Evolutionary conservation across 2,888 invertebrate species (phyloP).

Genomic region (Lordiphosa fenestrarum): DNA sequence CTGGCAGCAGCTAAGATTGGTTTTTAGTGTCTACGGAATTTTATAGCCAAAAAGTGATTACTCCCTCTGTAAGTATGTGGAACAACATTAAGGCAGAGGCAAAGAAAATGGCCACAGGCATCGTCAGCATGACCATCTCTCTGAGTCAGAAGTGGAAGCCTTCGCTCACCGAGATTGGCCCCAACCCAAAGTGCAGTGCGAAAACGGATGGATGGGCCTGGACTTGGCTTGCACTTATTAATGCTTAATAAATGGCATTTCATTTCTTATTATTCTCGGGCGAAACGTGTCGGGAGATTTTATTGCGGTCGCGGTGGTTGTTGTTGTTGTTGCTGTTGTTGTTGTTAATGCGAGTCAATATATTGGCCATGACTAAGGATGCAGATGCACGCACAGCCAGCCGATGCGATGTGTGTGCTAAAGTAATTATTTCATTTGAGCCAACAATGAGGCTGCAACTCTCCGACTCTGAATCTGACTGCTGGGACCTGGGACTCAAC

Average conservation of each 20-base stretch:
- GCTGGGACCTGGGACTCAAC: slow-evolving; percentile 50
- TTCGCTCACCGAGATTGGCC: slow-evolving; percentile 5
- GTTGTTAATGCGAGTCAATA: slow-evolving; percentile 73
- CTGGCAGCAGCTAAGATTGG: too few relatives aligned
- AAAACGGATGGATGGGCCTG: slow-evolving; percentile 46
- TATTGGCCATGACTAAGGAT: slow-evolving; percentile 75
- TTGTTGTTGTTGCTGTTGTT: slow-evolving; percentile 33
- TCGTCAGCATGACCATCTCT: slow-evolving; percentile 19
- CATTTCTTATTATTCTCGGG: slow-evolving; percentile 78
- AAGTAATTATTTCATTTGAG: slow-evolving; percentile 78
- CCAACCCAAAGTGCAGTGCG: slow-evolving; percentile 49
- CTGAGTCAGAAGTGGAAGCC: slow-evolving; percentile 40
- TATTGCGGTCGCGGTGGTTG: slow-evolving; percentile 52
- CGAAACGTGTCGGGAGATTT: slow-evolving; percentile 66
- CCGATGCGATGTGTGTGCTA: slow-evolving; percentile 67
- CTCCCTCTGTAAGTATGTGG: neutral
- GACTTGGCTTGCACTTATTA: slow-evolving; percentile 78
- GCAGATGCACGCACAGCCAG: slow-evolving; percentile 27
- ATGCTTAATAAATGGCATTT: slow-evolving; percentile 81
- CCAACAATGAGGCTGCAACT: slow-evolving; percentile 76
- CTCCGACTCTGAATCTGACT: slow-evolving; percentile 27
- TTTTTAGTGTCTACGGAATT: too few relatives aligned
- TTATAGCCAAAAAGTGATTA: too few relatives aligned
- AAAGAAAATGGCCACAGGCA: slow-evolving; percentile 33
- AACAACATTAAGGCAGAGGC: neutral